A percentile compares a stretch with the other conserved stretches of the same genome.
Conservation (phyloP, 2,113 vertebrate genomes). For the Ailurus styani region DNA sequence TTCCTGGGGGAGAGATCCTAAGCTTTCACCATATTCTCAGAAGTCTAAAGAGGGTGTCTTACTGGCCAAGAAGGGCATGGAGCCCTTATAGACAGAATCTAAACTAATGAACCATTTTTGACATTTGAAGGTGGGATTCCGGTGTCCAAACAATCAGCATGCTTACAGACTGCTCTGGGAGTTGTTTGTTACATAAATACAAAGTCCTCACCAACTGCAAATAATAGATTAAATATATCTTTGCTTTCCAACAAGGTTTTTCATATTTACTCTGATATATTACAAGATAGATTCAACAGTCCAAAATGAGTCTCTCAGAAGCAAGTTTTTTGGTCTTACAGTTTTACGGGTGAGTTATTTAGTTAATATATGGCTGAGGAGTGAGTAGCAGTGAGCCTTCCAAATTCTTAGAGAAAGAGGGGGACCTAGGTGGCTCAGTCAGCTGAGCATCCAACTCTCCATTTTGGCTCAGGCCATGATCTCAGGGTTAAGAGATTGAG, state of each 20-base stretch:
- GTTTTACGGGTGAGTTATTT: neutral
- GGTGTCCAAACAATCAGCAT: neutral
- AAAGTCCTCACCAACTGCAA: neutral
- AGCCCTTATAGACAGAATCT: neutral
- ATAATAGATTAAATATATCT: conserved; percentile 1
- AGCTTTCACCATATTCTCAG: neutral
- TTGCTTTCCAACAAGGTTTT: neutral
- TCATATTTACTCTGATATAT: neutral
- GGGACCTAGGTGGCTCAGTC: too few relatives aligned
- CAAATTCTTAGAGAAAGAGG: neutral
- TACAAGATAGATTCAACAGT: neutral
- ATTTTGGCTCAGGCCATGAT: too few relatives aligned
- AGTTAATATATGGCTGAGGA: neutral
- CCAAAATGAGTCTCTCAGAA: neutral
- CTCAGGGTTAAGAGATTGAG: too few relatives aligned
- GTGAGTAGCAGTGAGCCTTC: neutral
- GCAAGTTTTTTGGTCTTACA: neutral
- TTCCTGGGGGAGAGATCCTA: neutral
- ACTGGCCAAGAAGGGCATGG: neutral
- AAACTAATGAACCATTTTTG: neutral
- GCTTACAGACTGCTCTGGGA: neutral
- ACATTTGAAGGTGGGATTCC: neutral
- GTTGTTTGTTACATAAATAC: neutral
- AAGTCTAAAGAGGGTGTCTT: neutral
- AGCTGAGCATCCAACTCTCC: too few relatives aligned